A percentile compares a stretch with the other conserved stretches of the same genome.
phyloP scores from a whole-genome alignment of 2,797 vertebrate species.

The Thunnus albacares region DNA sequence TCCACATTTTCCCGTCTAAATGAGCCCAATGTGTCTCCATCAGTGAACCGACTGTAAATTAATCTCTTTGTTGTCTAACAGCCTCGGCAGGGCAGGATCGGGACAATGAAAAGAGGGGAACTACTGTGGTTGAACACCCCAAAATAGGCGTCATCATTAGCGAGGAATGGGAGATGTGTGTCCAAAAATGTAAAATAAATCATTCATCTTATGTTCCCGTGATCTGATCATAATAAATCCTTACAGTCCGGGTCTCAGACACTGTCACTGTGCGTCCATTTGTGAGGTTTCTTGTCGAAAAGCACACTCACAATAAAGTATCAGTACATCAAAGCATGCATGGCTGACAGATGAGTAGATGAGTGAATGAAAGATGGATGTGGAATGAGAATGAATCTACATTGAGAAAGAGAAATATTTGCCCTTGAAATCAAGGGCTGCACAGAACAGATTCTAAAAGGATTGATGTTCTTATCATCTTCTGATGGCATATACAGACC shows the following conservation, averaged over 20 bases:
- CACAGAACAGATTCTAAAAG: slow-evolving; percentile 2
- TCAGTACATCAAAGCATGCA: slow-evolving; percentile 24
- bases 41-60: slow-evolving; percentile 69
- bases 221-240: background rate
- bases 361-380: slow-evolving; percentile 28
- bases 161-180: slow-evolving; percentile 1
- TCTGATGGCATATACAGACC: background rate
- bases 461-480: background rate
- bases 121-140: slow-evolving; percentile 19
- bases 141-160: slow-evolving; percentile 11
- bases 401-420: slow-evolving; percentile 2
- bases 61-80: slow-evolving; percentile 79
- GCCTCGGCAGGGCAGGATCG: slow-evolving; percentile 31
- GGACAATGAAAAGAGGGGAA: slow-evolving; percentile 51
- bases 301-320: slow-evolving; percentile 29
- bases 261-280: background rate
- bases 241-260: background rate
- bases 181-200: slow-evolving; percentile 20
- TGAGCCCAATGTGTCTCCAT: slow-evolving; percentile 65
- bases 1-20: slow-evolving; percentile 62
- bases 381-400: background rate
- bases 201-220: background rate
- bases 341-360: slow-evolving; percentile 28
- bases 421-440: background rate
- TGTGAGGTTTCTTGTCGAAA: background rate